Percentiles rank a stretch among this genome's conserved stretches.
These are phyloP conservation scores for Anniella stebbinsi DNA, from an alignment of 2,797 vertebrate genomes.

Conservation along the genomic window DNA sequence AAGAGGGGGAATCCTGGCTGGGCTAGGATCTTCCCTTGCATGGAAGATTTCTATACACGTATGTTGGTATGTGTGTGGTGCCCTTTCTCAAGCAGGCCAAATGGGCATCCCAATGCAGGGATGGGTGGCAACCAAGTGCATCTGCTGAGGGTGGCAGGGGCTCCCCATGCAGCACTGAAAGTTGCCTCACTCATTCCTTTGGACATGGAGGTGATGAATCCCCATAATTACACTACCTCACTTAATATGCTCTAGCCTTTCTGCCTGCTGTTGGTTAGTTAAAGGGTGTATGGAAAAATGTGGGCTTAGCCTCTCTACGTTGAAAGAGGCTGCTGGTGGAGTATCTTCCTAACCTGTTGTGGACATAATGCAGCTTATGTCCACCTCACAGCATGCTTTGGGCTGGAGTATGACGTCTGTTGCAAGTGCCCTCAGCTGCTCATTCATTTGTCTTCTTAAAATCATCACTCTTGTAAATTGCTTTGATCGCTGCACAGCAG, in stretches of 20 bases:
- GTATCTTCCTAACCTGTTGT: not conserved
- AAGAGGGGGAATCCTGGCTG: no score
- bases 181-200: not conserved
- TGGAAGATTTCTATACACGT: no score
- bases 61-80: not conserved
- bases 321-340: not conserved
- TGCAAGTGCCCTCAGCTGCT: slow-evolving; percentile 39
- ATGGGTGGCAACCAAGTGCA: not conserved
- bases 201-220: not conserved
- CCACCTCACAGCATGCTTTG: not conserved
- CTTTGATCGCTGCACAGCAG: slow-evolving; percentile 53
- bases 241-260: not conserved
- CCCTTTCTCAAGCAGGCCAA: not conserved
- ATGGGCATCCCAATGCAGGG: not conserved
- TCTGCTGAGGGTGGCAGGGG: not conserved
- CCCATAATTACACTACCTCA: not conserved
- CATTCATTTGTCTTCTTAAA: slow-evolving; percentile 34
- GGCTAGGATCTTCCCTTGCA: no score
- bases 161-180: not conserved
- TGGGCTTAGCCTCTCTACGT: not conserved
- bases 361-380: not conserved
- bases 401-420: not conserved
- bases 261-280: not conserved
- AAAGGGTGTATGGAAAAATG: not conserved
- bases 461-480: slow-evolving; percentile 46